Base-by-base conservation (phyloP, 35 echinoderm and acorn worm species). In the Lytechinus variegatus region DNA sequence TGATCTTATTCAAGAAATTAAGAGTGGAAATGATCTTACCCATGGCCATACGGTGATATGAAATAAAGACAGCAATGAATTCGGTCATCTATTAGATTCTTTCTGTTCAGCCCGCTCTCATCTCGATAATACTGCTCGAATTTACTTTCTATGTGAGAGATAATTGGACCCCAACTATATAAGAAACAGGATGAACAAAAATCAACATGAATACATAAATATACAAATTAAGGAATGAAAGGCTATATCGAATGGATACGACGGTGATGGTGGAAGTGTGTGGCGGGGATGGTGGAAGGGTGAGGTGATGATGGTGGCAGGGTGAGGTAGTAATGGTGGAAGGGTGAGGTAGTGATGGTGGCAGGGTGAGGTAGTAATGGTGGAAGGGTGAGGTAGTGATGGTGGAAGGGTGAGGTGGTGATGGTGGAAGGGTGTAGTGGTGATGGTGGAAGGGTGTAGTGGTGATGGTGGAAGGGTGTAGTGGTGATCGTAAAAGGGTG, bases 61-160 rank as follows among this genome's bases (percentile, higher is more conserved):
- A 99, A 99, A 87, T 99, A 99, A 86, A 99, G 97, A 55, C 98
- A 99, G 91, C 98, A 99, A 86, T 99, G 98, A 0, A 99, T 97
- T 86, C 98, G 87, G 56, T 99, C 97, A 92, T 99, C 98, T 12
- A 97, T 93, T 51, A 99, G 97, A 94, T 99, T 97, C 52, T 97
- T 96, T 54, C 97, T 94, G 87, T 99, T 99, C 27, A 99, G 89
- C 28, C 98, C 98, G 53, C 96, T 97, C 66, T 99, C 98, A 89
- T 99, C 98, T 28, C 97, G 92, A 56, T 98, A 96, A 61, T 99
- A 99, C 19, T 96, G 97, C 14, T 96, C 94, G 93, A 97, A 99
- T 60, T 98, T 97, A 33, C 96, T 97, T 79, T 99, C 97, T 14
- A 99, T 99, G 95, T 99, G 98, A 6, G 96, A 95, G 27, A 98